phyloP scores from a whole-genome alignment of 1,140 invertebrate species.

The Diabrotica undecimpunctata region DNA sequence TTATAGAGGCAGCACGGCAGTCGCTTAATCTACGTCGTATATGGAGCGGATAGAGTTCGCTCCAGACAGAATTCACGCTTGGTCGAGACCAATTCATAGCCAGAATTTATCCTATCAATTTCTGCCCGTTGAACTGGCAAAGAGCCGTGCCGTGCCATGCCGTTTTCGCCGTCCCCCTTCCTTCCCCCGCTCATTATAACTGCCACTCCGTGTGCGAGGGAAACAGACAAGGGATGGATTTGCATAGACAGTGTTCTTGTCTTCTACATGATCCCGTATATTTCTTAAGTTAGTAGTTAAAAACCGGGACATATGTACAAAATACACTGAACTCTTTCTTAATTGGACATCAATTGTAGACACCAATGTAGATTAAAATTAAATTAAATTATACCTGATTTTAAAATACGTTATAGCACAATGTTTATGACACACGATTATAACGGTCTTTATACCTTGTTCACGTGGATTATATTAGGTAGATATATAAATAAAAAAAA shows the following conservation, averaged over 20 bases:
- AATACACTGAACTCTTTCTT: too few relatives aligned
- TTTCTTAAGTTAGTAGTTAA: too few relatives aligned
- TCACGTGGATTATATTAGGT: too few relatives aligned
- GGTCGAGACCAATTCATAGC: slow-evolving; percentile 60
- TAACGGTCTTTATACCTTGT: too few relatives aligned
- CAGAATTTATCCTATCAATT: slow-evolving; percentile 66
- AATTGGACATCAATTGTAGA: too few relatives aligned
- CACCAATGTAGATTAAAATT: too few relatives aligned
- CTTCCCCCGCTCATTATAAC: slow-evolving; percentile 19
- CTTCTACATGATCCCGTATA: too few relatives aligned
- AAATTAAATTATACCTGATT: too few relatives aligned
- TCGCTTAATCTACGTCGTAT: slow-evolving; percentile 5
- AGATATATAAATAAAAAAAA: too few relatives aligned
- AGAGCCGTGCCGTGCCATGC: slow-evolving; percentile 46
- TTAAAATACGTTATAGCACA: too few relatives aligned
- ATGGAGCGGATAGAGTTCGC: slow-evolving; percentile 13
- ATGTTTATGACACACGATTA: too few relatives aligned
- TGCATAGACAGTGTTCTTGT: background rate
- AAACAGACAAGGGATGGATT: background rate
- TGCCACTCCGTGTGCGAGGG: background rate
- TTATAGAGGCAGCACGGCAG: background rate
- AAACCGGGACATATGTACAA: too few relatives aligned
- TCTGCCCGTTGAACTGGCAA: slow-evolving; percentile 62
- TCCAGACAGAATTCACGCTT: slow-evolving; percentile 52
- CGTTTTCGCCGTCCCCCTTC: slow-evolving; percentile 19